phyloP scores from a whole-genome alignment of 2,888 invertebrate species.

The Chrysodeixis includens region DNA sequence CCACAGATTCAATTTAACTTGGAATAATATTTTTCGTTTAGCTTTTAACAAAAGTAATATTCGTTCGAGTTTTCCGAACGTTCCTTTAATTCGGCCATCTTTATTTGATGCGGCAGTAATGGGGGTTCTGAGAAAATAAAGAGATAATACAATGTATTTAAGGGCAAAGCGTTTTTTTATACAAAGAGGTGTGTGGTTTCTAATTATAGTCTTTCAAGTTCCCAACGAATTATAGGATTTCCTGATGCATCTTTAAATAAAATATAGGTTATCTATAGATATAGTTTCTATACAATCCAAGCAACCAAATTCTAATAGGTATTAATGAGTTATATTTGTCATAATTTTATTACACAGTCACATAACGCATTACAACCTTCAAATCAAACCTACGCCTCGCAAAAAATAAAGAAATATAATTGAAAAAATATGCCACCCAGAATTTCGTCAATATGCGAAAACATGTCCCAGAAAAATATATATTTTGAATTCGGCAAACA shows the following conservation, averaged over 20 bases:
- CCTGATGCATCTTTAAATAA: too few relatives aligned
- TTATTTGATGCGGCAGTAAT: slow-evolving; percentile 56
- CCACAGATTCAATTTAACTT: slow-evolving; percentile 48
- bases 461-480: not conserved
- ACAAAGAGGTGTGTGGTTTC: slow-evolving; percentile 15
- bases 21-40: slow-evolving; percentile 54
- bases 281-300: too few relatives aligned
- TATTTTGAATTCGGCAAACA: slow-evolving; percentile 10
- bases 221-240: too few relatives aligned
- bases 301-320: too few relatives aligned
- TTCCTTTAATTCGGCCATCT: slow-evolving; percentile 53
- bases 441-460: not conserved
- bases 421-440: not conserved
- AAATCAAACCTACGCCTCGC: too few relatives aligned
- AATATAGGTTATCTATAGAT: too few relatives aligned
- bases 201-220: not conserved
- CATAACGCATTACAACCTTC: too few relatives aligned
- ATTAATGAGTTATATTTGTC: too few relatives aligned
- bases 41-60: slow-evolving; percentile 58
- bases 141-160: slow-evolving; percentile 35
- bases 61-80: slow-evolving; percentile 45
- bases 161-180: slow-evolving; percentile 32
- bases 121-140: slow-evolving; percentile 47
- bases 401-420: not conserved
- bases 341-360: too few relatives aligned